A percentile compares a stretch with the other conserved stretches of the same genome.
phyloP scores from a whole-genome alignment of 2,113 vertebrate genomes.

The Otocyon megalotis region DNA sequence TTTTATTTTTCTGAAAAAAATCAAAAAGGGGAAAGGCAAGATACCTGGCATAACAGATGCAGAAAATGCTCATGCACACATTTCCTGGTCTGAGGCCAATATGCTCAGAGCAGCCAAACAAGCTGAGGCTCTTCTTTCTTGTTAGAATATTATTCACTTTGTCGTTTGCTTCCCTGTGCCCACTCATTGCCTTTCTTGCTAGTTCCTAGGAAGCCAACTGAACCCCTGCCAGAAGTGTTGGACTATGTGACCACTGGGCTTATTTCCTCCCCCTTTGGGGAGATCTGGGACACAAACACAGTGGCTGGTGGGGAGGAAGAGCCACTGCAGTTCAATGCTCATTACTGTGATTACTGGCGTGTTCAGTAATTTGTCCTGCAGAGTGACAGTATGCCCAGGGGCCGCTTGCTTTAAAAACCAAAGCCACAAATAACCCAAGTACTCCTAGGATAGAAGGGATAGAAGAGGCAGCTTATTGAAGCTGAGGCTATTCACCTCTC shows the following conservation, averaged over 20 bases:
- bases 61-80: not conserved
- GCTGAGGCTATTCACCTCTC: not conserved
- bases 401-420: constrained; percentile 31
- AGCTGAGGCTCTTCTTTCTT: not conserved
- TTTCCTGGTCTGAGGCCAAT: not conserved
- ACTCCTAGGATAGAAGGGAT: not conserved
- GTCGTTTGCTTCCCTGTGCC: not conserved
- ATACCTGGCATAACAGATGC: not conserved
- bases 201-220: constrained; percentile 24
- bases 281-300: not conserved
- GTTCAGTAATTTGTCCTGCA: not conserved
- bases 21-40: not conserved
- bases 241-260: not conserved
- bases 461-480: not conserved
- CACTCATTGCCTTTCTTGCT: constrained; percentile 8
- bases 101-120: not conserved
- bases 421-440: not conserved
- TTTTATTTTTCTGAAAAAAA: constrained; percentile 5
- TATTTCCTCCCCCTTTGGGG: not conserved
- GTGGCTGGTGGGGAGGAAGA: not conserved
- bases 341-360: not conserved
- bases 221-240: not conserved
- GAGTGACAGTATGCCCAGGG: not conserved
- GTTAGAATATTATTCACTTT: constrained; percentile 35
- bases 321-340: not conserved